Percentiles rank a stretch among this genome's conserved stretches.
phyloP scores from a whole-genome alignment of 2,888 invertebrate species.

The Plagodis pulveraria region DNA sequence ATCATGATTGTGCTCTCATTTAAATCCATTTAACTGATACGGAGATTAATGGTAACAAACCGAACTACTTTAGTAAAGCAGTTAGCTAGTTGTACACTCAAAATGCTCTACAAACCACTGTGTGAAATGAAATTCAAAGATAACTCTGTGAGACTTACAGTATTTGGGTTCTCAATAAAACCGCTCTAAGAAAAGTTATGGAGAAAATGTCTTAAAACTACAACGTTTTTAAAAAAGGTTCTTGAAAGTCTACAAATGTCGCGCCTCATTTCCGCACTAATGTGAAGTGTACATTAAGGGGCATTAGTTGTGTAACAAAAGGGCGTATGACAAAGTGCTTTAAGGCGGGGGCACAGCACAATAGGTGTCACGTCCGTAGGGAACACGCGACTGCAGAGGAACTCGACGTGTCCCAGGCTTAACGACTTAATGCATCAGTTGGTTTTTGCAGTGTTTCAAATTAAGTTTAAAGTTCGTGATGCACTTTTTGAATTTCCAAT shows the following conservation, averaged over 20 bases:
- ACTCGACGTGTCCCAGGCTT: conserved; percentile 54
- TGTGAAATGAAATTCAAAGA: too few relatives aligned
- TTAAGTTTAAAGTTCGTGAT: not conserved
- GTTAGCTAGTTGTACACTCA: too few relatives aligned
- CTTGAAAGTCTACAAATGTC: conserved; percentile 48
- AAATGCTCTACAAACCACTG: too few relatives aligned
- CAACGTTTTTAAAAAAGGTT: conserved; percentile 3
- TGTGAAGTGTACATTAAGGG: conserved; percentile 63
- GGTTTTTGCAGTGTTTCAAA: conserved; percentile 42
- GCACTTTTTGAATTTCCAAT: not conserved
- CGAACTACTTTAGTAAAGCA: too few relatives aligned
- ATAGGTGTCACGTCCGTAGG: conserved; percentile 50
- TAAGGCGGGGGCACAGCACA: conserved; percentile 50
- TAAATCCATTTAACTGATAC: too few relatives aligned
- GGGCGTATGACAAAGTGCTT: conserved; percentile 72
- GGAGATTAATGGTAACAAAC: too few relatives aligned
- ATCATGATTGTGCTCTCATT: too few relatives aligned
- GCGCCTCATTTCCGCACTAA: conserved; percentile 59
- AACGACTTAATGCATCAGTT: conserved; percentile 73
- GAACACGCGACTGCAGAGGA: conserved; percentile 47
- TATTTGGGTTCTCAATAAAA: too few relatives aligned
- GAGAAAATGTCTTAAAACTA: not conserved
- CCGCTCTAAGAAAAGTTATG: too few relatives aligned
- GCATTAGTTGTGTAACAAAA: conserved; percentile 74
- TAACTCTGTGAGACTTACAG: too few relatives aligned